Evolutionary conservation across 2,888 invertebrate genomes (phyloP).

Genomic region (Spodoptera exigua): DNA sequence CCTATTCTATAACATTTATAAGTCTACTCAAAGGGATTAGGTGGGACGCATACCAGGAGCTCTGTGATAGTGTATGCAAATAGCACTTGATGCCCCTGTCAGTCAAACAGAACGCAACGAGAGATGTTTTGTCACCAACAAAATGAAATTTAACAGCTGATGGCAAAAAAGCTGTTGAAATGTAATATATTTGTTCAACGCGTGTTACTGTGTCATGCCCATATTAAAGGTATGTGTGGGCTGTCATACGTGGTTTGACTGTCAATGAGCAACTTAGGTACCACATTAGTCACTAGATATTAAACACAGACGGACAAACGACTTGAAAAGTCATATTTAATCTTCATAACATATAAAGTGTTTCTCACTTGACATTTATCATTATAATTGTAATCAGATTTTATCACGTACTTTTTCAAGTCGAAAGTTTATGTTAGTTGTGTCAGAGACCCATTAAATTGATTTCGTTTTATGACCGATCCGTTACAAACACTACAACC

Average conservation of each 20-base stretch:
- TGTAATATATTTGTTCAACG: constrained; percentile 25
- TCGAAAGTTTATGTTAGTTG: constrained; percentile 28
- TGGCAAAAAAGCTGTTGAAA: constrained; percentile 22
- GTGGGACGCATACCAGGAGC: constrained; percentile 81
- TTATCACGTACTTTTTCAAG: not conserved
- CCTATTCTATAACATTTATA: constrained; percentile 69
- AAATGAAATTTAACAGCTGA: constrained; percentile 35
- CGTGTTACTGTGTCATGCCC: constrained; percentile 19
- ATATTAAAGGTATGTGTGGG: constrained; percentile 39
- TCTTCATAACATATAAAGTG: constrained; percentile 18
- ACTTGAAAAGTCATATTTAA: constrained; percentile 41
- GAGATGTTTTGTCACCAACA: constrained; percentile 48
- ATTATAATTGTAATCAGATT: constrained; percentile 10
- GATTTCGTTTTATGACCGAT: constrained; percentile 45
- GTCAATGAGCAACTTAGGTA: constrained; percentile 39
- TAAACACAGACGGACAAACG: constrained; percentile 26
- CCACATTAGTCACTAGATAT: constrained; percentile 38
- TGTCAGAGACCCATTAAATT: constrained; percentile 43
- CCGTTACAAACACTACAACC: constrained; percentile 51
- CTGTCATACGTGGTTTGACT: constrained; percentile 27
- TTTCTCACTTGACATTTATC: not conserved
- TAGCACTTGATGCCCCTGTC: constrained; percentile 79
- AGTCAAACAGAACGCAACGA: constrained; percentile 52
- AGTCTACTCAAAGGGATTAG: constrained; percentile 77
- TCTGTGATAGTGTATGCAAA: constrained; percentile 81